Percentiles rank a stretch among this genome's conserved stretches.
These are phyloP conservation scores for Leptinotarsa undecemlineata DNA, from an alignment of 1,140 invertebrate species.

Conservation along the genomic window DNA sequence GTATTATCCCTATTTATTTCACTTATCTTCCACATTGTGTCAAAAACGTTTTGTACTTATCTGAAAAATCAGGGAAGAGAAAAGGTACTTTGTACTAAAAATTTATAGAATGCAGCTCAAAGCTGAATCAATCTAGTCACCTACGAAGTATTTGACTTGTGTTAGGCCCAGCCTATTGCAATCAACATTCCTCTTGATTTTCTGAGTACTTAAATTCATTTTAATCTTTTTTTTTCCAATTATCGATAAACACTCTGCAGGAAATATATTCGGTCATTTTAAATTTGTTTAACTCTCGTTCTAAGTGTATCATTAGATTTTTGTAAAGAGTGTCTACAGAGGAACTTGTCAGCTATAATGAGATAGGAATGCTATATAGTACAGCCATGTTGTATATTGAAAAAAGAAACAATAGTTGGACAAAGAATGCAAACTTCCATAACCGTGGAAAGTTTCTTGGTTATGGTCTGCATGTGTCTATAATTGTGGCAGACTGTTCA, in stretches of 20 bases:
- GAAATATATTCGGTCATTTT: neutral
- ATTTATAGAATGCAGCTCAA: neutral
- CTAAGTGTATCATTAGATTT: neutral
- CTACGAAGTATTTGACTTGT: constrained; percentile 11
- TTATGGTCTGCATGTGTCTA: too few relatives aligned
- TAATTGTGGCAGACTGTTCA: too few relatives aligned
- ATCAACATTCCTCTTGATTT: constrained; percentile 3
- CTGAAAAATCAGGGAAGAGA: neutral
- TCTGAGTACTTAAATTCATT: constrained; percentile 2
- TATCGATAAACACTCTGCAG: constrained; percentile 2
- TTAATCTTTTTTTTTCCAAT: neutral
- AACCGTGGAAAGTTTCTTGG: too few relatives aligned
- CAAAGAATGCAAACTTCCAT: too few relatives aligned
- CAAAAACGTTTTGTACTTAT: neutral
- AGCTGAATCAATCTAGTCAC: constrained; percentile 9
- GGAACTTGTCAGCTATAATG: too few relatives aligned
- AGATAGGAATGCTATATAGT: too few relatives aligned
- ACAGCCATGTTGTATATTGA: too few relatives aligned
- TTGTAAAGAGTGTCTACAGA: neutral
- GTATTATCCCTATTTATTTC: too few relatives aligned
- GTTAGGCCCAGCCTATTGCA: neutral
- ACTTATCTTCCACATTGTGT: too few relatives aligned
- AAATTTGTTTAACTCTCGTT: neutral
- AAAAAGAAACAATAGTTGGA: too few relatives aligned
- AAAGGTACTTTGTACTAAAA: constrained; percentile 8